Base-by-base conservation (phyloP, 2,113 vertebrate species). In the Callaeas wilsoni region DNA sequence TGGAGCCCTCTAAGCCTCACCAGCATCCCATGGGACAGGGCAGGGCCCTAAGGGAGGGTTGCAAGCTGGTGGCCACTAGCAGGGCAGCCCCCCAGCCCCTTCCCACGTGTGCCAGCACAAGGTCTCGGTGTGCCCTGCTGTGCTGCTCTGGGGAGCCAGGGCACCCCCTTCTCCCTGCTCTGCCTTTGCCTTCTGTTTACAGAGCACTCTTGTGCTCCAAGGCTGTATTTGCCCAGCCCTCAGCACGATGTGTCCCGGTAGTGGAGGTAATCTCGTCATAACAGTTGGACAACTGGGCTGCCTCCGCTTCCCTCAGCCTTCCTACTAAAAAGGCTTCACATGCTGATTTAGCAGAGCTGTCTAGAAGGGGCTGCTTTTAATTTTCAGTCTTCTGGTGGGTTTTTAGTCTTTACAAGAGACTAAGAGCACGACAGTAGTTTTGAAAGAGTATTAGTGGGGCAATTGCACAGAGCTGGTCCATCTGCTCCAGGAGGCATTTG, bases 51-150 rank as follows among this genome's bases (percentile, higher is more conserved):
- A n/a, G 29, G 10, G 3, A 56, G 6, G 20, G 29, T 0, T 39
- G 30, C 16, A 62, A 60, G 33, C 12, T 79, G 62, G 33, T 0
- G 6, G 47, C 14, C 3, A 0, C 42, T 8, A 9, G 42, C 17
- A 3, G 32, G 46, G 37, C 32, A 83, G 57, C 13, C 17, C 10
- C 16, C 41, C 39, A 44, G 52, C 42, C 49, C 67, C n/a, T 57
- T 59, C 39, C n/a, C 26, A 30, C 0, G 0, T 13, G 16, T 44
- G 47, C 63, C 3, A 4, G 29, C 47, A 53, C 47, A 37, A 46
- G 25, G 14, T 46, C 16, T 39, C 1, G 0, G 6, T 20, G 13
- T 21, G 14, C 25, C 15, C 42, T 2, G 0, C 57, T 20, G 37
- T 8, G 26, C 52, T 62, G 30, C 39, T 68, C 33, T 2, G 4